Evolutionary conservation across 2,113 vertebrate species (phyloP), one percentile per base, ranked within the genome.

Genomic region (Syngnathus floridae): DNA sequence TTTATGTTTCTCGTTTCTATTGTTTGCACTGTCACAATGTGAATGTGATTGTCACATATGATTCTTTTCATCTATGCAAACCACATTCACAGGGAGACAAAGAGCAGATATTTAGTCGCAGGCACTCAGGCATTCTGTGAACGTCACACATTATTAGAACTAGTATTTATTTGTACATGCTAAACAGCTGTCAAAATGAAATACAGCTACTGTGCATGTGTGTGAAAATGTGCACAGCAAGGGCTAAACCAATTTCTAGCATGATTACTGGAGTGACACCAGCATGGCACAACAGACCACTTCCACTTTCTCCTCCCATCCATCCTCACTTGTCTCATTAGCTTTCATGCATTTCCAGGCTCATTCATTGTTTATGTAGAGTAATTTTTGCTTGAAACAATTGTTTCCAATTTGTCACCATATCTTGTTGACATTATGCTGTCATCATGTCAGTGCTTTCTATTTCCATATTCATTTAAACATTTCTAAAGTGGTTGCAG

Each of bases 281-380:
- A 46, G 55, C 65, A 21, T 66, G 56, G 63, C 69, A 65, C 64
- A 65, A 77, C 54, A 65, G 57, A 77, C 70, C 10, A 10, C 66
- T 63, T 70, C 56, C 58, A 40, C 72, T 76, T 70, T 52, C 45
- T 46, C 63, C 49, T 72, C 52, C 75, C 64, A 73, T 86, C 69
- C 77, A 67, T 82, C 76, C 73, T 43, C 14, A 58, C 57, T 75
- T 74, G 81, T 84, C 69, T 81, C 77, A 82, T 86, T 82, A 84
- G 77, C 68, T 71, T 67, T 79, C 72, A 73, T 79, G 79, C 68
- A 71, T 78, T 82, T 79, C 78, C 63, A n/a, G 67, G 74, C 65
- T 76, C 72, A 66, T 51, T 66, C 68, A 70, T 70, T 84, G 80
- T 84, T 82, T 79, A 82, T 80, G 76, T 69, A 69, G 76, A 82